Conservation (phyloP, 2,888 invertebrate species). For the Lycaena phlaeas region DNA sequence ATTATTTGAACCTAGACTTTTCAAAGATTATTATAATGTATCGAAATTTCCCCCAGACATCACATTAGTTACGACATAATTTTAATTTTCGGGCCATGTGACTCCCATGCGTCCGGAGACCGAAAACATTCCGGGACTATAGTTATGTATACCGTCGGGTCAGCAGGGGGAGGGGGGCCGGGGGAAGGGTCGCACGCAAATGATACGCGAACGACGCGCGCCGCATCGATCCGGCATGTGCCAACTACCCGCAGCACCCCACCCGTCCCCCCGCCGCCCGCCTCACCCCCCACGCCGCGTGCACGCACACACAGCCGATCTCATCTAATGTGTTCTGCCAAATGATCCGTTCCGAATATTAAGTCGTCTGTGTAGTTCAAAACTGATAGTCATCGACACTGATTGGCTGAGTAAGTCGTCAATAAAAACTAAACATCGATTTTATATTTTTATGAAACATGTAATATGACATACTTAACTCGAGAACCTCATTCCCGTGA, state of each 20-base stretch:
- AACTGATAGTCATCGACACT: constrained; percentile 30
- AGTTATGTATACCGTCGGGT: constrained; percentile 21
- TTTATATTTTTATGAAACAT: not conserved
- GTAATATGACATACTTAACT: no score
- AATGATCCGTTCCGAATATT: constrained; percentile 60
- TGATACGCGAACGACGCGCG: constrained; percentile 56
- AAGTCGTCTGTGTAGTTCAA: constrained; percentile 29
- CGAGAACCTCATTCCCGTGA: no score
- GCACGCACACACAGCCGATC: constrained; percentile 29
- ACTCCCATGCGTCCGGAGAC: constrained; percentile 22
- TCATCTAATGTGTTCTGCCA: constrained; percentile 62
- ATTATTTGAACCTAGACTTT: no score
- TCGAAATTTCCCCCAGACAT: no score
- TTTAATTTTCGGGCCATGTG: constrained; percentile 22
- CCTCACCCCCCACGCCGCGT: constrained; percentile 43
- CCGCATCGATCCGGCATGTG: constrained; percentile 61
- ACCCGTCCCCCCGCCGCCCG: constrained; percentile 23
- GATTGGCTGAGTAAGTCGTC: constrained; percentile 14
- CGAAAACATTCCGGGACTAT: constrained; percentile 24
- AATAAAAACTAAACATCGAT: not conserved
- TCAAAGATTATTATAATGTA: no score
- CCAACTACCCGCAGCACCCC: constrained; percentile 26
- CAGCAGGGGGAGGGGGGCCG: constrained; percentile 31
- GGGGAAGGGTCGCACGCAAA: constrained; percentile 54
- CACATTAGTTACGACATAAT: no score